A percentile compares a stretch with the other conserved stretches of the same genome.
phyloP scores from a whole-genome alignment of 1,140 invertebrate genomes.

The Brachionus rotundiformis region DNA sequence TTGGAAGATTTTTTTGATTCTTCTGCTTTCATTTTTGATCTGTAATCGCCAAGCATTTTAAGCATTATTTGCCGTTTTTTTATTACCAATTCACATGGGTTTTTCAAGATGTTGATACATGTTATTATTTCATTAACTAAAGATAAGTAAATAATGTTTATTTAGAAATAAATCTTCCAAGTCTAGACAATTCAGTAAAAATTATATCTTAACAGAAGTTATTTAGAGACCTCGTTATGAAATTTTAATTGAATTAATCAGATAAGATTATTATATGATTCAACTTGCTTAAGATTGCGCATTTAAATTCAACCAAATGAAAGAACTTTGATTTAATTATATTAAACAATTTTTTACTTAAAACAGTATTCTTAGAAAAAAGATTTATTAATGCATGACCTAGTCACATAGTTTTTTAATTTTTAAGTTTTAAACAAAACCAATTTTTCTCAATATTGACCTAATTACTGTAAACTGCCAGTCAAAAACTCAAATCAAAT shows the following conservation, averaged over 20 bases:
- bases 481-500: too few species aligned
- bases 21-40: conserved; percentile 33
- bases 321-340: neutral
- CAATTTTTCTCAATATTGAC: neutral
- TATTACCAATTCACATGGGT: neutral
- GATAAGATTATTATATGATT: neutral
- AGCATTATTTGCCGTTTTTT: conserved; percentile 41
- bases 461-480: too few species aligned
- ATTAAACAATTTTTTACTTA: neutral
- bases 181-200: neutral
- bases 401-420: too few species aligned
- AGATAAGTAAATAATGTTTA: neutral
- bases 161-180: neutral
- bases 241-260: neutral
- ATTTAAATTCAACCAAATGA: neutral
- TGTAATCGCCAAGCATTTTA: conserved; percentile 21
- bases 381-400: too few species aligned
- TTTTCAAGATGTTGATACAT: conserved; percentile 22
- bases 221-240: neutral
- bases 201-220: too few species aligned
- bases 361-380: too few species aligned
- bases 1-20: neutral
- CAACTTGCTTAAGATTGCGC: neutral
- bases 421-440: neutral
- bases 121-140: conserved; percentile 23